phyloP scores from a whole-genome alignment of 2,888 invertebrate genomes.

The Ennomos quercinarius region DNA sequence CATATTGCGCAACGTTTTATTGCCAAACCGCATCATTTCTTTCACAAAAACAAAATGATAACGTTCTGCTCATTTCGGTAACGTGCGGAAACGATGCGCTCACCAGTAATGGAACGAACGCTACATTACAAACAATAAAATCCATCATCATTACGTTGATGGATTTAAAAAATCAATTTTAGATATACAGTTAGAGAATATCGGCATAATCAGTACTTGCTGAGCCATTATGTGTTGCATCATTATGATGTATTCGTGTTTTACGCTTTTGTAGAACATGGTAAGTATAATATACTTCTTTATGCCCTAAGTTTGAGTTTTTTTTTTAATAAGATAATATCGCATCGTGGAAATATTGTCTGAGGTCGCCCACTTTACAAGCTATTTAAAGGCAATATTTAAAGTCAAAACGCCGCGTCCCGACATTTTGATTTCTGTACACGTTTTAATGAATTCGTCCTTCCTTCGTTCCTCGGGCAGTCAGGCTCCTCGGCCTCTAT shows the following conservation, averaged over 20 bases:
- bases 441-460: slow-evolving; percentile 80
- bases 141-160: slow-evolving; percentile 71
- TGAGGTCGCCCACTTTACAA: slow-evolving; percentile 58
- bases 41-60: slow-evolving; percentile 69
- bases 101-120: slow-evolving; percentile 66
- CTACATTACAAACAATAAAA: slow-evolving; percentile 76
- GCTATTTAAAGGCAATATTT: slow-evolving; percentile 67
- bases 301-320: too few relatives aligned
- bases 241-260: slow-evolving; percentile 28
- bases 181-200: slow-evolving; percentile 70
- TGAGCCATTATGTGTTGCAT: slow-evolving; percentile 51
- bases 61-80: slow-evolving; percentile 65
- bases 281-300: neutral
- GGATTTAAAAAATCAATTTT: slow-evolving; percentile 77
- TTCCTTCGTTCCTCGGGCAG: slow-evolving; percentile 68
- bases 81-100: slow-evolving; percentile 70
- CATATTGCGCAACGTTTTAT: slow-evolving; percentile 62
- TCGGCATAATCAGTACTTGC: slow-evolving; percentile 48
- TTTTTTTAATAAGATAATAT: slow-evolving; percentile 11
- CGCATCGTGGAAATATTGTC: slow-evolving; percentile 39
- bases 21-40: slow-evolving; percentile 64
- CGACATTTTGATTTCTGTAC: slow-evolving; percentile 75
- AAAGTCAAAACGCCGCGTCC: slow-evolving; percentile 59
- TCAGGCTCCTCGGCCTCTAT: slow-evolving; percentile 71
- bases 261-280: slow-evolving; percentile 15